Percentiles rank a stretch among this genome's conserved stretches.
These are phyloP conservation scores for Orius laevigatus DNA, from an alignment of 1,140 invertebrate species.

Conservation along the genomic window DNA sequence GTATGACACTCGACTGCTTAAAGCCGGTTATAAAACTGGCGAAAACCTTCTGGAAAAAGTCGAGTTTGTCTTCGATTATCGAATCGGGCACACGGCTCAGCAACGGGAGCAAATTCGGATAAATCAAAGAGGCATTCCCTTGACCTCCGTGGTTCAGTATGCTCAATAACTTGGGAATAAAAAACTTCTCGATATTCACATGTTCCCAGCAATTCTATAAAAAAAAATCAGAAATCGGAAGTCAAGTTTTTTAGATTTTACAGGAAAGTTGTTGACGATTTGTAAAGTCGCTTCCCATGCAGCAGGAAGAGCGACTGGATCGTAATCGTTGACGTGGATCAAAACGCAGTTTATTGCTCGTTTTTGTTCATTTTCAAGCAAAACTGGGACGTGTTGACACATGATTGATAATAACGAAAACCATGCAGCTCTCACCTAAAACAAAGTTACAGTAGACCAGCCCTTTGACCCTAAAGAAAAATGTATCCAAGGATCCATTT, in stretches of 20 bases:
- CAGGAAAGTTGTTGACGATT: slow-evolving; percentile 37
- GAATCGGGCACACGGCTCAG: slow-evolving; percentile 47
- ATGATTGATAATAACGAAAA: slow-evolving; percentile 46
- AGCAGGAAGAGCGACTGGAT: slow-evolving; percentile 41
- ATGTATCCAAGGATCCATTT: too few relatives aligned
- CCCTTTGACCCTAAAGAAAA: too few relatives aligned
- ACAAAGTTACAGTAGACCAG: too few relatives aligned
- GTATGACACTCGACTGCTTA: slow-evolving; percentile 29
- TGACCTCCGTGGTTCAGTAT: slow-evolving; percentile 44
- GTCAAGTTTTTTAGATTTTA: slow-evolving; percentile 25
- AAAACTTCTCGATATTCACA: slow-evolving; percentile 48
- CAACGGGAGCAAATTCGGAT: slow-evolving; percentile 55
- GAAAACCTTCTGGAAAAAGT: slow-evolving; percentile 51
- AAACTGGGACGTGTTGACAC: slow-evolving; percentile 33
- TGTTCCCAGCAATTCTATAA: slow-evolving; percentile 48
- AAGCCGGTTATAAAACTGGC: slow-evolving; percentile 42
- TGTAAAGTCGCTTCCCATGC: slow-evolving; percentile 55
- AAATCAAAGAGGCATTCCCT: slow-evolving; percentile 49
- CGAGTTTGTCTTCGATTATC: slow-evolving; percentile 29
- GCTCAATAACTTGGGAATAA: slow-evolving; percentile 50
- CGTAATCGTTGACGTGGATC: slow-evolving; percentile 50
- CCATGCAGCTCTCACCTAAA: slow-evolving; percentile 39
- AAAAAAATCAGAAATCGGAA: slow-evolving; percentile 1
- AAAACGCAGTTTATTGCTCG: slow-evolving; percentile 42
- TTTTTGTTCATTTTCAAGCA: slow-evolving; percentile 32